phyloP scores from a whole-genome alignment of 2,888 invertebrate species.

The Tillus elongatus region DNA sequence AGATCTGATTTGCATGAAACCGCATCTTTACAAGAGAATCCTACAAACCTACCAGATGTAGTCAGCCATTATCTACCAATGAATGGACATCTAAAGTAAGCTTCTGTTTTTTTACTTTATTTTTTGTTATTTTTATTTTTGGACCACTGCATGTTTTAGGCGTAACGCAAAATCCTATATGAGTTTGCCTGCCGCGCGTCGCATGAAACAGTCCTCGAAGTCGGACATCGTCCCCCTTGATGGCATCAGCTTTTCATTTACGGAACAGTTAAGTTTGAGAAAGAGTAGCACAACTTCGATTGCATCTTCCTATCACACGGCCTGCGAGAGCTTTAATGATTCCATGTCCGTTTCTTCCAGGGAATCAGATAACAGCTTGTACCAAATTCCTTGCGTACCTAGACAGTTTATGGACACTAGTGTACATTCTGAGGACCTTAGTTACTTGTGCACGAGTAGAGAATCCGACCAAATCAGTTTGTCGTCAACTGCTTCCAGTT shows the following conservation, averaged over 20 bases:
- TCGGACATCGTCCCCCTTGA: slow-evolving; percentile 32
- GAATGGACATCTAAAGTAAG: background rate
- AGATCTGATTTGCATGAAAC: slow-evolving; percentile 1
- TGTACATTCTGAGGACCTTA: slow-evolving; percentile 49
- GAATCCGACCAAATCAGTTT: slow-evolving; percentile 55
- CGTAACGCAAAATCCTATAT: slow-evolving; percentile 35
- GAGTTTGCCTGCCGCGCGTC: slow-evolving; percentile 36
- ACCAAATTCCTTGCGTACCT: slow-evolving; percentile 48
- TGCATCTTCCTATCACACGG: slow-evolving; percentile 31
- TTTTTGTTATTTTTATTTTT: background rate
- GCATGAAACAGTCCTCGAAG: slow-evolving; percentile 32
- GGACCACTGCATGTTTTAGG: slow-evolving; percentile 33
- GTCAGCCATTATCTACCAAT: background rate
- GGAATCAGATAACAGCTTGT: slow-evolving; percentile 50
- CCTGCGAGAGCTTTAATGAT: background rate
- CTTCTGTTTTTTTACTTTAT: too few species aligned
- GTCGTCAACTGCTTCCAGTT: slow-evolving; percentile 52
- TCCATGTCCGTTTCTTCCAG: slow-evolving; percentile 36
- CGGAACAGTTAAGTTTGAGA: slow-evolving; percentile 32
- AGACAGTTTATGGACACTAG: slow-evolving; percentile 49
- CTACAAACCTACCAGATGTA: background rate
- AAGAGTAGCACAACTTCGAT: slow-evolving; percentile 29
- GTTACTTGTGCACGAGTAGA: slow-evolving; percentile 42
- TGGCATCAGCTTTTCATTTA: slow-evolving; percentile 39
- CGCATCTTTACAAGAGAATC: background rate